A percentile compares a stretch with the other conserved stretches of the same genome.
Conservation (phyloP, 1,140 invertebrate genomes). For the Hydropsyche tenuis region DNA sequence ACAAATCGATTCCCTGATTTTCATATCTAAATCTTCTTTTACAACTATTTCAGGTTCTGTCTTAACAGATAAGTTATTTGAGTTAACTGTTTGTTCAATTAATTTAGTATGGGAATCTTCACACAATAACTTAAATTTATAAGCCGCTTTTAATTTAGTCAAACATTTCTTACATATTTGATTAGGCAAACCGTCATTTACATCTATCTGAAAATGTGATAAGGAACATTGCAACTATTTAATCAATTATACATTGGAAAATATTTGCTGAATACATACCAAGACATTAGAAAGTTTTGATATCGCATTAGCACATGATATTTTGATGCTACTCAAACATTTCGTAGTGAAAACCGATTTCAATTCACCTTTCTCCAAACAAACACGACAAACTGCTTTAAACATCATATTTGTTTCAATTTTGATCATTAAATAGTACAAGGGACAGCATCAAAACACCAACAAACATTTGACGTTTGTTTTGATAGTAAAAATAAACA, state of each 20-base stretch:
- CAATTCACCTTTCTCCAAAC: slow-evolving; percentile 42
- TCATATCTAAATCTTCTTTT: too few relatives aligned
- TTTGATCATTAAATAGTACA: too few relatives aligned
- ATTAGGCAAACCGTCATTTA: slow-evolving; percentile 49
- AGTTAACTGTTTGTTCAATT: background rate
- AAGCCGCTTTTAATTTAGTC: slow-evolving; percentile 49
- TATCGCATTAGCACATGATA: slow-evolving; percentile 41
- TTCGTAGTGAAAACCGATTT: slow-evolving; percentile 44
- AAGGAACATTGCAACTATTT: background rate
- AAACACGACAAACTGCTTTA: slow-evolving; percentile 39
- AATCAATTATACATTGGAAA: background rate
- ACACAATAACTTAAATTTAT: slow-evolving; percentile 51
- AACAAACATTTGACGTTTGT: too few relatives aligned
- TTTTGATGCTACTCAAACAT: slow-evolving; percentile 35
- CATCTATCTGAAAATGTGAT: slow-evolving; percentile 44
- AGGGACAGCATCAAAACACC: too few relatives aligned
- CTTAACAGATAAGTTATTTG: background rate
- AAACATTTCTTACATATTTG: slow-evolving; percentile 52
- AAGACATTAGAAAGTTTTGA: slow-evolving; percentile 28
- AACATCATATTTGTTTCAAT: slow-evolving; percentile 41
- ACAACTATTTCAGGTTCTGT: background rate
- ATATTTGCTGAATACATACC: slow-evolving; percentile 20
- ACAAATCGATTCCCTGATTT: too few relatives aligned
- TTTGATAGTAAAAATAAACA: too few relatives aligned
- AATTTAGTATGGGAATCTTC: slow-evolving; percentile 47